Evolutionary conservation across 2,888 invertebrate species (phyloP).

Genomic region (Lapara coniferarum): DNA sequence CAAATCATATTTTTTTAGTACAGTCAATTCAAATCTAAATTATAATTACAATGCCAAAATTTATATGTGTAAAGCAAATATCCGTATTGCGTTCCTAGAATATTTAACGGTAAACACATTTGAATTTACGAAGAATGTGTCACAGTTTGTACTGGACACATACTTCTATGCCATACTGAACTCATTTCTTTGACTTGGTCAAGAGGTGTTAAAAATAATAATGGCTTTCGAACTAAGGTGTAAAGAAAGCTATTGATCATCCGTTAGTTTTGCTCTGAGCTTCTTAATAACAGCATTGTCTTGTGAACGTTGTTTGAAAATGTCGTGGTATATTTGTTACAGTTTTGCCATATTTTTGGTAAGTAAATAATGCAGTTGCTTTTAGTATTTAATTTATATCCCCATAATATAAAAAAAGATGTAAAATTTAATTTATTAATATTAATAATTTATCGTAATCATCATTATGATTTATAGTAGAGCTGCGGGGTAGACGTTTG

Average conservation of each 20-base stretch:
- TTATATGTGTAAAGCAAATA: slow-evolving; percentile 2
- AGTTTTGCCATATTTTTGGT: slow-evolving; percentile 31
- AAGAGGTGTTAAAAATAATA: slow-evolving; percentile 70
- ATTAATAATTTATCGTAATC: too few relatives aligned
- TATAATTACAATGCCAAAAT: not conserved
- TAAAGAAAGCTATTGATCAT: slow-evolving; percentile 53
- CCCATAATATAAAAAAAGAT: too few relatives aligned
- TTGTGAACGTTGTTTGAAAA: slow-evolving; percentile 31
- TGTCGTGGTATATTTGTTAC: slow-evolving; percentile 26
- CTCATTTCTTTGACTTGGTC: slow-evolving; percentile 57
- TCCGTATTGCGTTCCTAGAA: not conserved
- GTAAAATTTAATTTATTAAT: too few relatives aligned
- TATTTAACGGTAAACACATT: slow-evolving; percentile 39
- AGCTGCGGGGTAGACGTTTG: too few relatives aligned
- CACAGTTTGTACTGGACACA: slow-evolving; percentile 42
- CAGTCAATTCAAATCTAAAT: not conserved
- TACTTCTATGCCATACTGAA: slow-evolving; percentile 35
- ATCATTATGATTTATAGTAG: too few relatives aligned
- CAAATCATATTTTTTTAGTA: not conserved
- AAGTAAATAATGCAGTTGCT: slow-evolving; percentile 24
- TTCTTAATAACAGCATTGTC: slow-evolving; percentile 45
- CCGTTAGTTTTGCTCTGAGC: slow-evolving; percentile 60
- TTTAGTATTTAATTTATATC: too few relatives aligned
- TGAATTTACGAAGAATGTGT: slow-evolving; percentile 45
- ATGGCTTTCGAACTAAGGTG: slow-evolving; percentile 57